Evolutionary conservation across 2,797 vertebrate genomes (phyloP), one percentile per base, ranked within the genome.

Genomic region (Cuniculus paca): DNA sequence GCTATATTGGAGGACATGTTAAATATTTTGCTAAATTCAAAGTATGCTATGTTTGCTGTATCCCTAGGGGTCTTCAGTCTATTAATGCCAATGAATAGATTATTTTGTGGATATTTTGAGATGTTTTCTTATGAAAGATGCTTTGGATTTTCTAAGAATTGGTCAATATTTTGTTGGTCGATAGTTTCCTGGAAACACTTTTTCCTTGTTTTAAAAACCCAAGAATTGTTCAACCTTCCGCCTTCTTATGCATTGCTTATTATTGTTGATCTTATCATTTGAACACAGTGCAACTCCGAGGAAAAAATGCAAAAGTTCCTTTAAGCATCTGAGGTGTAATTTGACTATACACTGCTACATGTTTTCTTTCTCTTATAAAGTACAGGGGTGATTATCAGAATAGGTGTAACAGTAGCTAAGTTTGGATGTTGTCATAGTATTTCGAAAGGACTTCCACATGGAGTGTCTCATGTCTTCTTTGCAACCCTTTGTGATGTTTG

Each of bases 21-120:
- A 74, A 26, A n/a, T 84, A 61, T 65, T 95, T 96, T 95, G 75
- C 79, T 88, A 36, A 97, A 90, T 87, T 90, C 92, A 93, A 95
- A 45, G 28, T 16, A 31, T 52, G 45, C 1, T 90, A 13, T 70
- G 36, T 79, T 88, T 77, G 19, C 56, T 82, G 22, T 34, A n/a
- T n/a, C 79, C 50, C 42, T 87, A 6, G 88, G 83, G 34, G 88
- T 95, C 77, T 60, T 95, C 54, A 60, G 77, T 14, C 84, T 92
- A 24, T 17, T 50, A 56, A 68, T 61, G 93, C 48, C 81, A 93
- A 89, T 31, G 54, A 93, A 65, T 54, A 34, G 3, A 45, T 92
- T 60, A n/a, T 42, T 1, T 78, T 90, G 26, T 83, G 28, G 92
- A 31, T 90, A 91, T 63, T 96, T 91, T 11, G 48, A 77, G 78